Base-by-base conservation (phyloP, 2,888 invertebrate species). In the Drosophila fulvimacula region DNA sequence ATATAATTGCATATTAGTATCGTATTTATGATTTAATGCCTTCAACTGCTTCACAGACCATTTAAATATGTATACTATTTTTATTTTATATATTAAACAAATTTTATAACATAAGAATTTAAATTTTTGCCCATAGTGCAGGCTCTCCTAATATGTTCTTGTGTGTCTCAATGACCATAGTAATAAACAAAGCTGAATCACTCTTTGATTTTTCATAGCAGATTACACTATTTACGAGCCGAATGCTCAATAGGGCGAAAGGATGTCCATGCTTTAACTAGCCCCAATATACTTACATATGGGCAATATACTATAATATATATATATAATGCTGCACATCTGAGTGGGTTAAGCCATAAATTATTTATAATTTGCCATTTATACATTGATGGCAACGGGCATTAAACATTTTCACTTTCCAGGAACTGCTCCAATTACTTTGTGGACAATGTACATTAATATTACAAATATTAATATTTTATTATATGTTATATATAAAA, bases 171-270 rank as follows among this genome's bases (percentile, higher is more conserved):
- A 5, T 38, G 36, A 21, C 9, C 51, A 41, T 32, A n/a, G 11
- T 3, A 34, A 56, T 44, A 58, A 58, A 57, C 44, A 36, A 0
- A 9, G 11, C 46, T 38, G n/a, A 57, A 32, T 57, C 52, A 63
- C 38, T 34, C 17, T 48, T 34, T 55, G 24, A 73, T 51, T 73
- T 61, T 34, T 44, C 10, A n/a, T 24, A 17, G 30, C 13, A 38
- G 30, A 44, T 56, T 49, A 32, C 38, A 19, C 39, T 53, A 34
- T 17, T 51, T 42, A 32, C 44, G 34, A 21, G 21, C 32, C 5
- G 10, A n/a, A 3, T 42, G 62, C 46, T 30, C 30, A 51, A 56
- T 34, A 24, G 30, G 9, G 24, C 24, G 48, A 67, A 21, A 44
- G 9, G 5, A 7, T n/a, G 44, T 46, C 38, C 44, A 21, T 21